Percentiles rank a stretch among this genome's conserved stretches.
Conservation (phyloP, 2,113 vertebrate species). For the Turnix velox region DNA sequence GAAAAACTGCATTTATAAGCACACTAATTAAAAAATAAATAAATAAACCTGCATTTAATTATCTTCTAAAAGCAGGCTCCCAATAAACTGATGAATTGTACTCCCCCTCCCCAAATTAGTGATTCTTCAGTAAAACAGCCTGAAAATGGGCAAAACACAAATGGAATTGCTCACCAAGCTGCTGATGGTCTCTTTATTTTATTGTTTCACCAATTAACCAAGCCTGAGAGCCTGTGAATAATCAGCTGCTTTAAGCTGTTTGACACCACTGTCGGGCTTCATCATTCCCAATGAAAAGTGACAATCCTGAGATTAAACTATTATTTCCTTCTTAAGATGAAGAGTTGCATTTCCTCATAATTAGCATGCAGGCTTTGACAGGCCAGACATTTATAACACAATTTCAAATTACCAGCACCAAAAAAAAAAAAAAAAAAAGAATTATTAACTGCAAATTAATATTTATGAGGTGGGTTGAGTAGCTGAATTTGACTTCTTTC, state of each 20-base stretch:
- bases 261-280: slow-evolving; percentile 53
- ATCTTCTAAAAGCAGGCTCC: neutral
- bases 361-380: slow-evolving; percentile 61
- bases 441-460: slow-evolving; percentile 70
- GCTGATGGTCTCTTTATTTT: slow-evolving; percentile 17
- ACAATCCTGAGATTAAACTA: slow-evolving; percentile 67
- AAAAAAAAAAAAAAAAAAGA: slow-evolving; percentile 30
- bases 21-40: neutral
- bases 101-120: neutral
- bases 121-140: neutral
- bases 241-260: slow-evolving; percentile 46
- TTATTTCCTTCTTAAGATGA: slow-evolving; percentile 62
- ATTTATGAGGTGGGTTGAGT: slow-evolving; percentile 58
- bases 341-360: slow-evolving; percentile 61
- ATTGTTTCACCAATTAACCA: slow-evolving; percentile 58
- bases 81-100: neutral
- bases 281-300: slow-evolving; percentile 56
- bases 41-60: neutral
- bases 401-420: slow-evolving; percentile 51
- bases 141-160: neutral
- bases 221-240: slow-evolving; percentile 21
- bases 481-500: slow-evolving; percentile 16
- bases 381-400: slow-evolving; percentile 57
- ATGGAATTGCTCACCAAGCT: neutral
- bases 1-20: neutral